These are phyloP conservation scores for Litoditis marina DNA, from an alignment of 2,888 invertebrate species.

Conservation along the genomic window DNA sequence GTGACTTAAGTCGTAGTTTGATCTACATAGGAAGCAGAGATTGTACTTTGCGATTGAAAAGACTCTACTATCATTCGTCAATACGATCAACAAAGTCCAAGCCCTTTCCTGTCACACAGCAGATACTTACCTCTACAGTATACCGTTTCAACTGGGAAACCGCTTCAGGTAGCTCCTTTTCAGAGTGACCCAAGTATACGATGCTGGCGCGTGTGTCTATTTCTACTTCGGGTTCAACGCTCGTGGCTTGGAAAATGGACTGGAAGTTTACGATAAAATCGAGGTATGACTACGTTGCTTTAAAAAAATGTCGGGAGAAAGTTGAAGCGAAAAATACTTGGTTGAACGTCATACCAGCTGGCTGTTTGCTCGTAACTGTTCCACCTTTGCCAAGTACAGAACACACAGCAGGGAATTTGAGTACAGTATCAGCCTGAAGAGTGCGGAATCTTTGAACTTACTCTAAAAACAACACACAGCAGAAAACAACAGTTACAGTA, in stretches of 20 bases:
- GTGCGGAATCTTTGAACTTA: too few relatives aligned
- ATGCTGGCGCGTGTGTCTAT: slow-evolving; percentile 92
- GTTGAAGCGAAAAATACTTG: background rate
- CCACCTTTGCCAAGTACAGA: background rate
- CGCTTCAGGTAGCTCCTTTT: too few relatives aligned
- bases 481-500: too few relatives aligned
- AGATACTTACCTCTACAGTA: too few relatives aligned
- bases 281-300: slow-evolving; percentile 70
- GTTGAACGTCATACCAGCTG: background rate
- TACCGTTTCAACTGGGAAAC: too few relatives aligned
- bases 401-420: too few relatives aligned
- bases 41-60: too few relatives aligned
- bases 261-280: slow-evolving; percentile 79
- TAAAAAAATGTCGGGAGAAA: background rate
- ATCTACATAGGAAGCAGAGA: too few relatives aligned
- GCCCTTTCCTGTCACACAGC: too few relatives aligned
- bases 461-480: too few relatives aligned
- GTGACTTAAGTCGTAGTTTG: too few relatives aligned
- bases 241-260: slow-evolving; percentile 70
- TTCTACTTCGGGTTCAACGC: slow-evolving; percentile 84
- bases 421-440: background rate
- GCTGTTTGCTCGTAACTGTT: background rate
- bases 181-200: slow-evolving; percentile 89
- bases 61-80: background rate
- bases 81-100: background rate